A percentile compares a stretch with the other conserved stretches of the same genome.
These are phyloP conservation scores for Zootermopsis nevadensis DNA, from an alignment of 2,888 invertebrate species.

Conservation along the genomic window DNA sequence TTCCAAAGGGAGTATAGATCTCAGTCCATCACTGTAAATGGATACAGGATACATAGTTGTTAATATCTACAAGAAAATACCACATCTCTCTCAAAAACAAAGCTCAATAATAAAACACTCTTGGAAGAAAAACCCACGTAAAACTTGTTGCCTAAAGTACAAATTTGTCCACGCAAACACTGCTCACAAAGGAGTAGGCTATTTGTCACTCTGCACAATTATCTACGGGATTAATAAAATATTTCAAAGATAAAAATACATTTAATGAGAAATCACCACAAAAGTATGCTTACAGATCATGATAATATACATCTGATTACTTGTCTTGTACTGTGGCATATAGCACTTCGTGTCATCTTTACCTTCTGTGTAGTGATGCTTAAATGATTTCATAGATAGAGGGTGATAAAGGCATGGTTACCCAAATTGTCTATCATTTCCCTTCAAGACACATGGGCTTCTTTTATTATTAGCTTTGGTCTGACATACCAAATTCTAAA, in stretches of 20 bases:
- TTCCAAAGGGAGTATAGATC: conserved; percentile 48
- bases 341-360: conserved; percentile 50
- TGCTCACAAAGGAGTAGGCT: conserved; percentile 37
- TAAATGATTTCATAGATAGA: conserved; percentile 32
- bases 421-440: neutral
- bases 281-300: conserved; percentile 54
- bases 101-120: conserved; percentile 50
- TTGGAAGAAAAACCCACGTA: conserved; percentile 52
- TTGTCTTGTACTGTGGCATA: conserved; percentile 53
- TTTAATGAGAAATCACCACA: conserved; percentile 55
- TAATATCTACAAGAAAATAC: conserved; percentile 53
- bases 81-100: conserved; percentile 52
- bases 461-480: conserved; percentile 13
- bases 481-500: conserved; percentile 5
- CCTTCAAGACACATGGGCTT: conserved; percentile 6
- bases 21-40: conserved; percentile 54
- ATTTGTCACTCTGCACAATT: conserved; percentile 45
- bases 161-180: conserved; percentile 49
- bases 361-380: conserved; percentile 7
- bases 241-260: conserved; percentile 55
- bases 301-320: conserved; percentile 52
- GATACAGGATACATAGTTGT: conserved; percentile 49
- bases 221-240: conserved; percentile 54
- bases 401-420: conserved; percentile 12
- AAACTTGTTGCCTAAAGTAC: conserved; percentile 50